Base-by-base conservation (phyloP, 2,888 invertebrate species). In the Lathronympha strigana region DNA sequence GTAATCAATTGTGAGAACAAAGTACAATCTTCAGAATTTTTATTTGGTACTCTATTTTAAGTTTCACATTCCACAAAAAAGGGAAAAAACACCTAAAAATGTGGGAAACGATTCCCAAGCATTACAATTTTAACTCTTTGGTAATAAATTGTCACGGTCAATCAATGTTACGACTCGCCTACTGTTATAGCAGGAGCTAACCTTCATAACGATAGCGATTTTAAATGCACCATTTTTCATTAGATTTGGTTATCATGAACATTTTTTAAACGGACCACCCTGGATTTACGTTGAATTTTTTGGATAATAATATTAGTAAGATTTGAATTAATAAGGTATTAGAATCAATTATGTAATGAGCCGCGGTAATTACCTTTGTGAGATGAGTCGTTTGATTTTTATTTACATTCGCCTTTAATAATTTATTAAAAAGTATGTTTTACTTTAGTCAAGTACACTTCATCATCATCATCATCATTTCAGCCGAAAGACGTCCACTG, bases 321-420 rank as follows among this genome's bases (percentile, higher is more conserved):
- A 81, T 85, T 84, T 77, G 81, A 83, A 85, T 87, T 83, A 86
- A 86, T 85, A 82, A 82, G 72, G 76, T 84, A 82, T 85, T 83
- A 78, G 72, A 71, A 72, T 80, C 81, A 85, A 84, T 84, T 84
- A 82, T 70, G 77, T 79, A 81, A 83, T 79, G 75, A 81, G 73
- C 70, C 70, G 74, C 74, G 72, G 79, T 76, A 71, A 77, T 78
- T 75, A 76, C 74, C 73, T 72, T 72, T 72, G 76, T 78, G 71
- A 69, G n/a, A n/a, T 23, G n/a, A 54, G 55, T 47, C 6, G 6
- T 25, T 62, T 45, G 13, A 49, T 33, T 54, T 23, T 67, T 61
- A 21, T 23, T 38, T 38, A 13, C 53, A 49, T 47, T 53, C n/a
- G 8, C 8, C 4, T 53, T 3, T 53, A 53, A 47, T 13, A 13